Evolutionary conservation across 1,140 invertebrate genomes (phyloP).

Genomic region (Drosophila ambigua): DNA sequence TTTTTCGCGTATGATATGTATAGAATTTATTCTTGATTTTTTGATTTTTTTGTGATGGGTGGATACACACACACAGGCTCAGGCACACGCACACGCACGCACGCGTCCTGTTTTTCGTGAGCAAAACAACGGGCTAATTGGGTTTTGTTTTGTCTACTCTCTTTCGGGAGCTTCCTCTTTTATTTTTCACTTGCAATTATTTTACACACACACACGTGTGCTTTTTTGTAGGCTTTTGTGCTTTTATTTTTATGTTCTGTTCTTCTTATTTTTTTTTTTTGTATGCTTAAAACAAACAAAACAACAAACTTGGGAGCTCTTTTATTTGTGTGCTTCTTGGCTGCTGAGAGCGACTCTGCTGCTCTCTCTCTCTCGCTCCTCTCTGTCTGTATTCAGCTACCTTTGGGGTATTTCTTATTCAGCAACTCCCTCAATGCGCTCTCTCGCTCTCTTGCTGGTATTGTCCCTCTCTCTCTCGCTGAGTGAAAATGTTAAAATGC

Average conservation of each 20-base stretch:
- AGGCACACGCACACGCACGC: constrained; percentile 16
- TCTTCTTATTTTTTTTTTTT: constrained; percentile 27
- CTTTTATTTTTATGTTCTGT: constrained; percentile 44
- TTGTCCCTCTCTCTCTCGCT: constrained; percentile 13
- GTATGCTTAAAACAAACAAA: constrained; percentile 56
- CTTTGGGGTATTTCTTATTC: constrained; percentile 33
- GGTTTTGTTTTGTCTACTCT: constrained; percentile 9
- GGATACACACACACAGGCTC: constrained; percentile 20
- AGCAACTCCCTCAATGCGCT: constrained; percentile 26
- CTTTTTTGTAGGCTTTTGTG: constrained; percentile 16
- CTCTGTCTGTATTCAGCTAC: constrained; percentile 34
- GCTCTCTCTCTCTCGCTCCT: constrained; percentile 16
- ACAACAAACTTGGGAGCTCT: constrained; percentile 51
- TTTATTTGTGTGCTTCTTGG: constrained; percentile 38
- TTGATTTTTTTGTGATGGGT: constrained; percentile 14
- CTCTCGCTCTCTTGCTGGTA: too few relatives aligned
- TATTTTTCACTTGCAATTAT: constrained; percentile 55
- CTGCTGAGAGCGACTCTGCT: constrained; percentile 17
- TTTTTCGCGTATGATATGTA: constrained; percentile 34
- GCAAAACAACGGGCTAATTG: constrained; percentile 36
- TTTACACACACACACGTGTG: constrained; percentile 6
- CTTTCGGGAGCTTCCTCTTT: constrained; percentile 32
- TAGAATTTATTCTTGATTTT: constrained; percentile 4
- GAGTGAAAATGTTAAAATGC: constrained; percentile 74
- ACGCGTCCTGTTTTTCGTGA: constrained; percentile 1